A percentile compares a stretch with the other conserved stretches of the same genome.
These are phyloP conservation scores for Lucinisca nassula DNA, from an alignment of 2,888 invertebrate species.

Conservation along the genomic window DNA sequence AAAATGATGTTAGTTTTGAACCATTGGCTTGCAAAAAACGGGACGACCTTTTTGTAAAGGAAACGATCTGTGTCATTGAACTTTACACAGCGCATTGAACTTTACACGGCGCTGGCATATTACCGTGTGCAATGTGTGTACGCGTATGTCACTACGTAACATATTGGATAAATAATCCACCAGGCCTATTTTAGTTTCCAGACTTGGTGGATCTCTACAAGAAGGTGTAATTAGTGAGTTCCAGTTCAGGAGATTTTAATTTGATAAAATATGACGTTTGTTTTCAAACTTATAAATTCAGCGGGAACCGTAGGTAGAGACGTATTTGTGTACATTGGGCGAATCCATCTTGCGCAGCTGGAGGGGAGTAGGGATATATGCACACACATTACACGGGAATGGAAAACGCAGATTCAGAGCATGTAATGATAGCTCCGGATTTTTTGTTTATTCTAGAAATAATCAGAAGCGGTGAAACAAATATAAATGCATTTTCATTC, in stretches of 20 bases:
- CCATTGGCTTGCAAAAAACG: neutral
- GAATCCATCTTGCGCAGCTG: conserved; percentile 27
- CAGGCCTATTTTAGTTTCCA: neutral
- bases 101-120: neutral
- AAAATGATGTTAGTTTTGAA: neutral
- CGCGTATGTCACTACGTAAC: neutral
- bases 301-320: conserved; percentile 54
- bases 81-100: no score
- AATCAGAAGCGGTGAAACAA: neutral
- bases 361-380: conserved; percentile 30
- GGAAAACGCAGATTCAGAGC: no score
- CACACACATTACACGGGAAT: neutral
- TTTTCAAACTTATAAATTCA: conserved; percentile 33
- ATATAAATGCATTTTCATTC: neutral
- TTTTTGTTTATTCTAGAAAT: no score
- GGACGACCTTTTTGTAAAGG: neutral
- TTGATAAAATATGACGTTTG: neutral
- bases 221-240: neutral
- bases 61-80: neutral
- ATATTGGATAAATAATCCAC: neutral
- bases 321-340: conserved; percentile 51
- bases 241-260: neutral
- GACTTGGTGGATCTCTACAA: neutral
- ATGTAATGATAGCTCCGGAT: no score
- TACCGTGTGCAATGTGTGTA: neutral